phyloP scores from a whole-genome alignment of 1,140 invertebrate species.

The Nebria ingens region DNA sequence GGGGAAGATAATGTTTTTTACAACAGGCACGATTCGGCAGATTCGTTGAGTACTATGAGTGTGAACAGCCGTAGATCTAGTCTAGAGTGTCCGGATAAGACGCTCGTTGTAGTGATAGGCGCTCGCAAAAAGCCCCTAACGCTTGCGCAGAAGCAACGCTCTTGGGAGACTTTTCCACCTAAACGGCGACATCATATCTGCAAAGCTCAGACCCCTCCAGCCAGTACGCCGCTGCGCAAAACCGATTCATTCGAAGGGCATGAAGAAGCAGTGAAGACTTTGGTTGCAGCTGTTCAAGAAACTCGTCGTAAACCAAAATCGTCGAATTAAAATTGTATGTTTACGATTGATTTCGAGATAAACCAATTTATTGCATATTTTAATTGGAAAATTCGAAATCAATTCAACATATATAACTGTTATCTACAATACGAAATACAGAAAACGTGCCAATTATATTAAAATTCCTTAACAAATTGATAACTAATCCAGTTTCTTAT shows the following conservation, averaged over 20 bases:
- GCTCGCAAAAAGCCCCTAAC: slow-evolving; percentile 36
- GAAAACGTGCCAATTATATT: too few species aligned
- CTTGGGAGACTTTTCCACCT: slow-evolving; percentile 56
- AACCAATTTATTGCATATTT: too few species aligned
- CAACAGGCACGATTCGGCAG: slow-evolving; percentile 29
- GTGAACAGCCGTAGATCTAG: slow-evolving; percentile 38
- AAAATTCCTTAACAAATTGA: too few species aligned
- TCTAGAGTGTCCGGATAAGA: slow-evolving; percentile 34
- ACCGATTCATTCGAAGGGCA: slow-evolving; percentile 60
- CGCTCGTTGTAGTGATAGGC: slow-evolving; percentile 32
- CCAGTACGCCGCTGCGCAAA: slow-evolving; percentile 39
- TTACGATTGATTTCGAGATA: too few species aligned
- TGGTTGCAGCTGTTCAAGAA: slow-evolving; percentile 61
- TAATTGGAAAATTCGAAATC: too few species aligned
- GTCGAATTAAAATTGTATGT: neutral
- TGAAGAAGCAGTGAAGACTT: slow-evolving; percentile 57
- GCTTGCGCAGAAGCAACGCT: slow-evolving; percentile 48
- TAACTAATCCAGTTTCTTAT: too few species aligned
- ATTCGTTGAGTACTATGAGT: slow-evolving; percentile 29
- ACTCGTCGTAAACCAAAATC: slow-evolving; percentile 39
- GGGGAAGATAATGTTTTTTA: slow-evolving; percentile 51
- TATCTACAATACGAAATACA: too few species aligned
- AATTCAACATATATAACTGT: too few species aligned
- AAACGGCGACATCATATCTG: slow-evolving; percentile 29
- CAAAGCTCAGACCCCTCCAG: slow-evolving; percentile 12